These are phyloP conservation scores for Notarius lentiginosus DNA, from an alignment of 2,113 vertebrate species.

Conservation along the genomic window DNA sequence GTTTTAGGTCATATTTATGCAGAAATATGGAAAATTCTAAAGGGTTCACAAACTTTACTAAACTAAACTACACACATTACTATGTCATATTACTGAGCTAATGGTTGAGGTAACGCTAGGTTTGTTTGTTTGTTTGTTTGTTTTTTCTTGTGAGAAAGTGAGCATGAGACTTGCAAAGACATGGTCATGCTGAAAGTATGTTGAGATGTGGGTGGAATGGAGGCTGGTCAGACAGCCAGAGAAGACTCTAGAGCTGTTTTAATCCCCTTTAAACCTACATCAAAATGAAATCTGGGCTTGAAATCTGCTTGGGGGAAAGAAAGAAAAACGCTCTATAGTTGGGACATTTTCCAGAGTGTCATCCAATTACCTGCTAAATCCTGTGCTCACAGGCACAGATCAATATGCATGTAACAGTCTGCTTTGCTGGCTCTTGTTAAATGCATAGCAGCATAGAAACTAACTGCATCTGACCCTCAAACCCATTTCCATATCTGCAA, in stretches of 20 bases:
- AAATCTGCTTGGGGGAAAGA: neutral
- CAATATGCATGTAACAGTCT: conserved; percentile 31
- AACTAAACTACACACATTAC: neutral
- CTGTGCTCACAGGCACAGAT: conserved; percentile 27
- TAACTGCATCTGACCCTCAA: neutral
- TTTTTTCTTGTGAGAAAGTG: neutral
- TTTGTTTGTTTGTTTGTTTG: too few relatives aligned
- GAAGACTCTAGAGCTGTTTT: neutral
- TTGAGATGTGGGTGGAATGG: neutral
- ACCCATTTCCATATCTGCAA: neutral
- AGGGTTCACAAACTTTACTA: too few relatives aligned
- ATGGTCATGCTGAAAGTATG: conserved; percentile 5
- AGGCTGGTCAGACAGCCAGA: neutral
- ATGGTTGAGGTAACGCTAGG: neutral
- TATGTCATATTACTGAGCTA: neutral
- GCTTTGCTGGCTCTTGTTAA: neutral
- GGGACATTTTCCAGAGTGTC: conserved; percentile 14
- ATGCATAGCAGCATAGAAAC: conserved; percentile 13
- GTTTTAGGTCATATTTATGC: too few relatives aligned
- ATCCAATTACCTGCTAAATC: conserved; percentile 15
- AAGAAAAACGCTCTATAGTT: conserved; percentile 6
- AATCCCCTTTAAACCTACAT: conserved; percentile 27
- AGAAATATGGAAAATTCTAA: too few relatives aligned
- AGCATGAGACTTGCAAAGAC: neutral
- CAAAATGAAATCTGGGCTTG: conserved; percentile 18